Percentiles rank a stretch among this genome's conserved stretches.
Evolutionary conservation across 2,113 vertebrate species (phyloP).

Genomic region (Trichechus manatus): DNA sequence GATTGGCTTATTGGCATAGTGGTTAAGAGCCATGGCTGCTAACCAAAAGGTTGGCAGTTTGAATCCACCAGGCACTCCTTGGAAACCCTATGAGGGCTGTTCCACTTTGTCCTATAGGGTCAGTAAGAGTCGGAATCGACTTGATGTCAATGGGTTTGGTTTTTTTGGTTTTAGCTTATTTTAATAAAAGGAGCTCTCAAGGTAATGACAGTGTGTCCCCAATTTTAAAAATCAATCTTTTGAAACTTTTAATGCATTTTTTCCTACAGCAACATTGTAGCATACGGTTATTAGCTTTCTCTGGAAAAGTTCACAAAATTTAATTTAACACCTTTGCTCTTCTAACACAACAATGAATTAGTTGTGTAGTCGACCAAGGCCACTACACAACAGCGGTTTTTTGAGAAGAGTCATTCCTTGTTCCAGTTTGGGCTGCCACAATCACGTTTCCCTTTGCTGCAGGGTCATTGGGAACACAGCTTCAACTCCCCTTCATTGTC

Average conservation of each 20-base stretch:
- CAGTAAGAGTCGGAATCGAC: no score
- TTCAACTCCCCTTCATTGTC: not conserved
- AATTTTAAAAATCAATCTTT: not conserved
- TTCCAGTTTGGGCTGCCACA: not conserved
- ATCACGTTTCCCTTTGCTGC: not conserved
- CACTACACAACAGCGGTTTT: not conserved
- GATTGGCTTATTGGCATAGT: no score
- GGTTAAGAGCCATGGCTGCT: no score
- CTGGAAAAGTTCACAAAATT: not conserved
- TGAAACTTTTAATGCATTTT: not conserved
- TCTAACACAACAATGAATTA: not conserved
- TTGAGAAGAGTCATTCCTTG: not conserved
- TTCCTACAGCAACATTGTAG: not conserved
- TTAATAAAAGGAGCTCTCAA: not conserved
- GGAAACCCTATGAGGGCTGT: no score
- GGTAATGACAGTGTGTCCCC: not conserved
- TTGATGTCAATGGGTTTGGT: no score
- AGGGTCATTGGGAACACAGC: not conserved
- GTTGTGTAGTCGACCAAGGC: accelerated
- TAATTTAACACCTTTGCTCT: not conserved
- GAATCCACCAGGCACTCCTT: no score
- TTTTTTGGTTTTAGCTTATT: not conserved
- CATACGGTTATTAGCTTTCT: not conserved
- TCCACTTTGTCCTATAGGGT: no score
- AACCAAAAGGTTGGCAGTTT: no score